Conservation (phyloP, 30 jellyfish, hydroid and myxozoan species). For the Turritopsis dohrnii region DNA sequence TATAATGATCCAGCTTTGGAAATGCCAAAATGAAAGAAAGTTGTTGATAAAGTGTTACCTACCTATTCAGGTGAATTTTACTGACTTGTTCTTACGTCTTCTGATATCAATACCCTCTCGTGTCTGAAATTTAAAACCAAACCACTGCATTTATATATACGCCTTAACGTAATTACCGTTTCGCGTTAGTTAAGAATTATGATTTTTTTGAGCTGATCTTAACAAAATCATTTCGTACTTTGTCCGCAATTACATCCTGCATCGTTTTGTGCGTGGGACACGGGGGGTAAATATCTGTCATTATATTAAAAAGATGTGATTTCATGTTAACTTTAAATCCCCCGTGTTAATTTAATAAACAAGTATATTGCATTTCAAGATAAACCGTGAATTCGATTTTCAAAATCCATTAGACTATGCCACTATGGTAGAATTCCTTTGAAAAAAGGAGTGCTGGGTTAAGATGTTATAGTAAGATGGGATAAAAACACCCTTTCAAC, state of each 20-base stretch:
- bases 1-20: too few relatives aligned
- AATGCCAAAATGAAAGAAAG: too few relatives aligned
- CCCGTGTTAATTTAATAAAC: too few relatives aligned
- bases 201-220: neutral
- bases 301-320: too few relatives aligned
- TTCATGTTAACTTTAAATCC: too few relatives aligned
- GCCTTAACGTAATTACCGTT: neutral
- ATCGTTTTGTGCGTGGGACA: neutral
- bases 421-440: too few relatives aligned
- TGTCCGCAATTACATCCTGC: neutral
- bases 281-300: neutral
- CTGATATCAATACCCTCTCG: neutral
- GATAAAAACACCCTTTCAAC: too few relatives aligned
- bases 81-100: neutral
- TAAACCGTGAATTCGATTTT: too few relatives aligned
- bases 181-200: neutral
- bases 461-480: too few relatives aligned
- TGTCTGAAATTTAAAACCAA: neutral
- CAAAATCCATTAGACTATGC: too few relatives aligned
- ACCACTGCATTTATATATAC: neutral
- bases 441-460: too few relatives aligned
- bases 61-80: neutral
- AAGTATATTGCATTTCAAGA: too few relatives aligned
- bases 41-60: neutral
- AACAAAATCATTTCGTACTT: neutral